A percentile compares a stretch with the other conserved stretches of the same genome.
These are phyloP conservation scores for Diglossa brunneiventris DNA, from an alignment of 2,113 vertebrate genomes.

Conservation along the genomic window DNA sequence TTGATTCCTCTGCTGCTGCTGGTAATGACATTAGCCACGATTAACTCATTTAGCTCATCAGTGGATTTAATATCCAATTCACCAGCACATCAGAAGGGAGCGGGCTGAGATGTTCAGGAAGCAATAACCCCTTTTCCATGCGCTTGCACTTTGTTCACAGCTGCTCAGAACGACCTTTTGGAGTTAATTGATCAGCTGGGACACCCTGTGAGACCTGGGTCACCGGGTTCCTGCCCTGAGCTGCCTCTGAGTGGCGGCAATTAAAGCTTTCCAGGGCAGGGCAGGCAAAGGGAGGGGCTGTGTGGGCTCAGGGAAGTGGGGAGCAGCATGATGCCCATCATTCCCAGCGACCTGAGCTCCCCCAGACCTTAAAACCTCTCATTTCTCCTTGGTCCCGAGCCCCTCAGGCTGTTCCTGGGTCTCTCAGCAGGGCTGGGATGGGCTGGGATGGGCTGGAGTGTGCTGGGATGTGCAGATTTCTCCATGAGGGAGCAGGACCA, in stretches of 20 bases:
- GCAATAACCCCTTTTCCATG: not conserved
- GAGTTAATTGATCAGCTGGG: not conserved
- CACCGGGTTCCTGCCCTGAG: not conserved
- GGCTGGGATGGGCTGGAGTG: not conserved
- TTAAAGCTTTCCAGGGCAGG: not conserved
- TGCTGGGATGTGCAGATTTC: not conserved
- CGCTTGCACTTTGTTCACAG: not conserved
- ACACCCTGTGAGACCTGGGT: not conserved
- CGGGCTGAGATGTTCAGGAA: not conserved
- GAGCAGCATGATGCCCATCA: not conserved
- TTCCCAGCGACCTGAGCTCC: not conserved
- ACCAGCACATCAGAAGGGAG: not conserved
- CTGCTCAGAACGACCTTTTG: not conserved
- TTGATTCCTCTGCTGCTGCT: constrained; percentile 30
- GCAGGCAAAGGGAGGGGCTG: not conserved
- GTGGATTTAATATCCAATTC: constrained; percentile 13
- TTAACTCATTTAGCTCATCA: constrained; percentile 39
- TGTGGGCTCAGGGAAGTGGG: not conserved
- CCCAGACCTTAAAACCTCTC: fast-evolving
- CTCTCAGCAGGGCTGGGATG: not conserved
- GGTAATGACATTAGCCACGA: not conserved
- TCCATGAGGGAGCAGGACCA: not conserved
- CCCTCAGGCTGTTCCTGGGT: too few species aligned
- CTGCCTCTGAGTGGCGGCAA: not conserved
- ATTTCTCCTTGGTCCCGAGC: not conserved